Base-by-base conservation (phyloP, 2,797 vertebrate genomes). In the Lepus townsendii region DNA sequence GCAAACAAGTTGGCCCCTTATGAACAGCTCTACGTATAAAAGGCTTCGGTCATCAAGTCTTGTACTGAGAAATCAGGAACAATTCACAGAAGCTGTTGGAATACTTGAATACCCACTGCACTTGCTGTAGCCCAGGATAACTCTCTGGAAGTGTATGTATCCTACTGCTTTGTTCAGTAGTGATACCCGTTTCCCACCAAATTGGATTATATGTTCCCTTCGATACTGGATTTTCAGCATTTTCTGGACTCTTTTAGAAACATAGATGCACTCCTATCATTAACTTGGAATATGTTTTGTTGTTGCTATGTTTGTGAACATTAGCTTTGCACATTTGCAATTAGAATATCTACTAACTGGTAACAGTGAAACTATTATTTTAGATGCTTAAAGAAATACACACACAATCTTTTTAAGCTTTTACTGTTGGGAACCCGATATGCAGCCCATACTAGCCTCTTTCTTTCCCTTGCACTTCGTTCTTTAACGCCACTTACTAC, bases 301-400 rank as follows among this genome's bases (percentile, higher is more conserved):
- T 93, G 24, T 57, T 80, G 2, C 50, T 91, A 68, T 76, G 2
- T 54, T 16, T 72, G 30, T 50, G 22, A 75, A 77, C 12, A 69
- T 83, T 79, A 90, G 68, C 27, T 94, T 92, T 83, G n/a, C 4
- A 71, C 8, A 38, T 68, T 62, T 88, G 4, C 1, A 68, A 72
- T 75, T 66, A 82, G 8, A 57, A n/a, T 69, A 68, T 14, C 5
- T 73, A 82, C 22, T 60, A 62, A 47, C 20, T 95, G 71, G 11
- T 47, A 85, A 38, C 66, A 76, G 54, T 8, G 94, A 78, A 94
- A 90, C 77, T 50, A 63, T 24, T 62, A 86, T 30, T 92, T 91
- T 93, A 84, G 87, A 52, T 42, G 42, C 66, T 75, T 47, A 63
- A 72, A 92, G 73, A 50, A 77, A 86, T 63, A 65, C 0, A 52